Percentiles rank a stretch among this genome's conserved stretches.
These are phyloP conservation scores for Patella caerulea DNA, from an alignment of 2,888 invertebrate genomes.

Conservation along the genomic window DNA sequence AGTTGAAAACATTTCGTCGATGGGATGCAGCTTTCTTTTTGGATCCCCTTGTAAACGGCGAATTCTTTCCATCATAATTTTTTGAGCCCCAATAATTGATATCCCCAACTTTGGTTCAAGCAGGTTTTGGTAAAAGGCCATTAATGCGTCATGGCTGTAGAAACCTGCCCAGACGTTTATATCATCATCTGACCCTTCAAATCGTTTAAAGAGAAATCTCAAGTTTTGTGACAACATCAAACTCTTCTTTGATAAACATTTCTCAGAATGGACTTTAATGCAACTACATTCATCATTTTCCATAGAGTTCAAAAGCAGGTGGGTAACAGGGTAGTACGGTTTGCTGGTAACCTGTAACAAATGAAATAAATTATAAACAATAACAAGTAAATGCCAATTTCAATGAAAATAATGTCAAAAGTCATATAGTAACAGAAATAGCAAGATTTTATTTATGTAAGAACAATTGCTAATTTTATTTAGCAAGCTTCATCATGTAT, in stretches of 20 bases:
- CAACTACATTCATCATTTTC: neutral
- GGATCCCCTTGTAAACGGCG: neutral
- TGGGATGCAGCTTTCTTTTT: neutral
- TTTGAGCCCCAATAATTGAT: neutral
- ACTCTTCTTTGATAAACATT: neutral
- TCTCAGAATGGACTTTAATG: neutral
- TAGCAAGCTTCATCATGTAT: too few relatives aligned
- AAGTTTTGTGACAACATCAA: neutral
- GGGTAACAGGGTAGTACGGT: neutral
- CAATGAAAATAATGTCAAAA: too few relatives aligned
- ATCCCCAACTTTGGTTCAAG: neutral
- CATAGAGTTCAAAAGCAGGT: neutral
- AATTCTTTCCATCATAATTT: neutral
- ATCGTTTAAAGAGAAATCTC: neutral
- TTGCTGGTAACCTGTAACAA: neutral
- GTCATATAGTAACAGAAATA: too few relatives aligned
- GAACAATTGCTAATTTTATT: too few relatives aligned
- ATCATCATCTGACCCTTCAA: neutral
- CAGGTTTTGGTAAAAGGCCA: neutral
- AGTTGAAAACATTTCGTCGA: neutral
- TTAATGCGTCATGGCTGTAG: neutral
- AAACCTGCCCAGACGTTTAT: neutral
- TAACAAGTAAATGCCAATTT: too few relatives aligned
- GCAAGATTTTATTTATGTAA: too few relatives aligned
- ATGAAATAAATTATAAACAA: neutral